Base-by-base conservation (phyloP, 1,140 invertebrate genomes). In the Cydia strobilella region DNA sequence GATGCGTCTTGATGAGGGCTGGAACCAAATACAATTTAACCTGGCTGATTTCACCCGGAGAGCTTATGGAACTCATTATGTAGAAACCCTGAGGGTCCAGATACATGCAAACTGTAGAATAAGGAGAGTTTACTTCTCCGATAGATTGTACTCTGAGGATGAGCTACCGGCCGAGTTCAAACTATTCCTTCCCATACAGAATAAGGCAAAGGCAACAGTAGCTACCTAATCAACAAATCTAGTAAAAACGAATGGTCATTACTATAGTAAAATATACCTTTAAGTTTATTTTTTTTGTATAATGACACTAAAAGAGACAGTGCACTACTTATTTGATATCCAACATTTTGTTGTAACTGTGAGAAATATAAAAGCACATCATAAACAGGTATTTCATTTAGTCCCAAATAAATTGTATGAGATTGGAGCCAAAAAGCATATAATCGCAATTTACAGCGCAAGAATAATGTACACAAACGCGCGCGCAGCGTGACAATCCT, bases 51-150 rank as follows among this genome's bases (percentile, higher is more conserved):
- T 99, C 88, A 99, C 98, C 9, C 94, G 98, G 81, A 94, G 99
- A 82, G 99, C 99, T 1, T 99, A 99, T 93, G 99, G 99, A 15
- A 99, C 99, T 15, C 99, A 99, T 94, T 99, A 99, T 93, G 98
- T 99, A 45, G 99, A 99, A 93, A 99, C 99, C 12, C 94, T 99
- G 39, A 94, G 99, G 82, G 98, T 99, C 54, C 97, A 99, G 94
- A 99, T 99, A 83, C 99, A 99, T 94, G 99, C 99, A 45, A 99
- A 99, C 93, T 99, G 99, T 93, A 95, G 99, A 86, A 98, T 99
- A 82, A 94, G 99, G 84, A 95, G 99, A 86, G 98, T 99, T 1
- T 99, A 99, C 88, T 99, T 99, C 92, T 99, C 99, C 9, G 99
- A 99, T 93, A 95, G 99, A 88, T 93, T 99, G 9, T 99, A 99